Evolutionary conservation across 2,113 vertebrate genomes (phyloP).

Genomic region (Syngnathus typhle): DNA sequence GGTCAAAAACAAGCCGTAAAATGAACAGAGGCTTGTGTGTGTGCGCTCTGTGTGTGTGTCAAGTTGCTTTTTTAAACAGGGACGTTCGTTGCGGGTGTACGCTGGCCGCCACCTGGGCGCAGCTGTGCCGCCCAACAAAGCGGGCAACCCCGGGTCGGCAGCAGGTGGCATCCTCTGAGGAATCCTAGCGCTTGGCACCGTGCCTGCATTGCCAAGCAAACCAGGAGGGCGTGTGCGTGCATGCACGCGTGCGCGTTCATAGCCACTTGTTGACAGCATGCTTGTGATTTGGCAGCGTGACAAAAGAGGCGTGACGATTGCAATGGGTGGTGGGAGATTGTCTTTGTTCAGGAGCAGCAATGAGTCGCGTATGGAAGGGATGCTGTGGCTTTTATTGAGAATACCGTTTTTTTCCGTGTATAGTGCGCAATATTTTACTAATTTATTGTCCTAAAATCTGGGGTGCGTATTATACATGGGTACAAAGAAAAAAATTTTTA

Average conservation of each 20-base stretch:
- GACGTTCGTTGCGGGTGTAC: conserved; percentile 40
- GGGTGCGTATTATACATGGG: no score
- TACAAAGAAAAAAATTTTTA: no score
- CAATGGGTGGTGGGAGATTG: conserved; percentile 39
- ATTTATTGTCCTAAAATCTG: no score
- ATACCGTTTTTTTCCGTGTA: no score
- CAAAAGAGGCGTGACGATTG: conserved; percentile 27
- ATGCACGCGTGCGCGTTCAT: background rate
- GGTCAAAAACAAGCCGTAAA: conserved; percentile 60
- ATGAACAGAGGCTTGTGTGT: conserved; percentile 32
- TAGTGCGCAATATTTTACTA: no score
- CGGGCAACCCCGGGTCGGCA: conserved; percentile 48
- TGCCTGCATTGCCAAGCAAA: conserved; percentile 51
- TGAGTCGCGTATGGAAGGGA: conserved; percentile 36
- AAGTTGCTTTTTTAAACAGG: conserved; percentile 34
- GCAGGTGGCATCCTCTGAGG: conserved; percentile 51
- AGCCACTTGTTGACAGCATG: conserved; percentile 71
- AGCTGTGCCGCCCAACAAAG: conserved; percentile 58
- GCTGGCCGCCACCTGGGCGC: conserved; percentile 27
- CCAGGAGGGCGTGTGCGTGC: background rate
- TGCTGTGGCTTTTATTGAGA: background rate
- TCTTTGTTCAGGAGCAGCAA: conserved; percentile 51
- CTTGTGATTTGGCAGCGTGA: conserved; percentile 27
- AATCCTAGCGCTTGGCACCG: conserved; percentile 59
- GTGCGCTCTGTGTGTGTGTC: background rate